phyloP scores from a whole-genome alignment of 2,113 vertebrate genomes.

The Hydrochoerus hydrochaeris region DNA sequence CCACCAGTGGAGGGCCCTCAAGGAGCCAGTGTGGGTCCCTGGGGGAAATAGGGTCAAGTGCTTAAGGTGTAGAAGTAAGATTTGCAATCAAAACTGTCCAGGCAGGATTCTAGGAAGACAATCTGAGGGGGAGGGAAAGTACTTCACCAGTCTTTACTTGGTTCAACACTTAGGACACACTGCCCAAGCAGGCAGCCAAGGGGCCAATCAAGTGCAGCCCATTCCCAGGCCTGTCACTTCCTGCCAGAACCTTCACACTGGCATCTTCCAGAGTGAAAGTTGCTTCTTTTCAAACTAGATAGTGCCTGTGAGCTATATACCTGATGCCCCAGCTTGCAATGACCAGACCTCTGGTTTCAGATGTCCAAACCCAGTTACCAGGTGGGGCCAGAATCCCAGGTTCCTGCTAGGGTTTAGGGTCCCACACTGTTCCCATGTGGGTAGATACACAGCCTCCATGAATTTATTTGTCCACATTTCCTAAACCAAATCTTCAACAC shows the following conservation, averaged over 20 bases:
- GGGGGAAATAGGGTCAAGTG: rapidly evolving
- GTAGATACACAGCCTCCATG: background rate
- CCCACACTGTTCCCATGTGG: background rate
- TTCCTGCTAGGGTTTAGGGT: background rate
- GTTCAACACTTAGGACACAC: too few relatives aligned
- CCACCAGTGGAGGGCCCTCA: background rate
- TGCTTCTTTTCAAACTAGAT: background rate
- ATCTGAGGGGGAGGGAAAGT: background rate
- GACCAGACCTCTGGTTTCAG: background rate
- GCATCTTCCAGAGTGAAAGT: background rate
- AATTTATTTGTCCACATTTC: background rate
- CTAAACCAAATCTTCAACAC: background rate
- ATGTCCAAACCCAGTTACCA: background rate
- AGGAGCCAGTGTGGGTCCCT: rapidly evolving
- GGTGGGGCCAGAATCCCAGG: background rate
- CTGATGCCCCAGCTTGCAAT: background rate
- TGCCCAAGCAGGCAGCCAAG: rapidly evolving
- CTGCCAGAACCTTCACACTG: background rate
- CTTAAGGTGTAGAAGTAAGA: rapidly evolving
- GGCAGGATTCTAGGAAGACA: background rate
- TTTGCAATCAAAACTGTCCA: background rate
- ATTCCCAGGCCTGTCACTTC: background rate
- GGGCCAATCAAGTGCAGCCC: too few relatives aligned
- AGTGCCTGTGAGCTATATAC: background rate
- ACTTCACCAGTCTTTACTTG: background rate